Evolutionary conservation across 1,140 invertebrate species (phyloP), one percentile per base, ranked within the genome.

Genomic region (Drosophila sucinea): DNA sequence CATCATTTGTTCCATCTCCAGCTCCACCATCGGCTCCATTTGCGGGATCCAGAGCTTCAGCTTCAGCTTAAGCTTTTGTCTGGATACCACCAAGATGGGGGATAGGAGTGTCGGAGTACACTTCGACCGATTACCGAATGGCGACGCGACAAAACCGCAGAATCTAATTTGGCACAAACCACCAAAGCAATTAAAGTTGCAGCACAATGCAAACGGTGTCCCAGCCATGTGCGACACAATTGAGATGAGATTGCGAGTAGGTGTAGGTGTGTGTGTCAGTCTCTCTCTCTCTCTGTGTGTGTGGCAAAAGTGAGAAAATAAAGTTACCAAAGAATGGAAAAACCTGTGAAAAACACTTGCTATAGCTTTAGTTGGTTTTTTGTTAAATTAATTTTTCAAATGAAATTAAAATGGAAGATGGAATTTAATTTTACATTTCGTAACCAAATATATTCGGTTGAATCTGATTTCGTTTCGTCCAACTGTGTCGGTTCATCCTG

Each of bases 171-270:
- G 77, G 80, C 73, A 73, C 87, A 90, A 90, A 90, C 83, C 87
- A 73, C 87, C 71, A 81, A 90, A 90, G 87, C 87, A 90, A 90
- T 90, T 90, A 90, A 90, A 90, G 89, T 90, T 90, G 84, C 83
- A 90, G 78, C 75, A 70, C 72, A 74, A 75, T 77, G 85, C 77
- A 78, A 82, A 64, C 67, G 75, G 70, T 79, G 73, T 71, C 60
- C 68, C 25, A 51, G 44, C 23, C 44, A 51, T 51, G 44, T 51
- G 44, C 44, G 44, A 51, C 44, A 51, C 44, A 51, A 51, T 51
- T 51, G 44, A 51, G 44, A 23, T 6, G 25, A 4, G 29, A 1
- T 2, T 25, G 1, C 1, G 3, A 1, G 25, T 3, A 23, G 27
- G 40, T 30, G 10, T 33, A 29, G 29, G 29, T 55, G 3, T 29